Base-by-base conservation (phyloP, 2,113 vertebrate species). In the Aegotheles bennettii region DNA sequence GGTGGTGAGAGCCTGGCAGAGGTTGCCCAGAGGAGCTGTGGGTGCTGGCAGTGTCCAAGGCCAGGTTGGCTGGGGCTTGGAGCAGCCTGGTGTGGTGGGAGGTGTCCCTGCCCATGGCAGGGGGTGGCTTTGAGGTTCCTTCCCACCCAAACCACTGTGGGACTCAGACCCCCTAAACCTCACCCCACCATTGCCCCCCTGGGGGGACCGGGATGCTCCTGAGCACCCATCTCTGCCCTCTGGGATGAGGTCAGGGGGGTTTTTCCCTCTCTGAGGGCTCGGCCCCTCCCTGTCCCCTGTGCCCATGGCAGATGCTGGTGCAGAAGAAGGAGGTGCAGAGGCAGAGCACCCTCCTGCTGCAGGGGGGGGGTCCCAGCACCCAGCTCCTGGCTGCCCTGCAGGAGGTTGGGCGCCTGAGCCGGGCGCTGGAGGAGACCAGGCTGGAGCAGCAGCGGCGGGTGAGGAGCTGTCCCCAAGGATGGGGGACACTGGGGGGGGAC, bases 351-450 rank as follows among this genome's bases (percentile, higher is more conserved):
- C 76, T 95, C 36, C 92, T 95, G 59, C 38, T 87, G 68, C 93
- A 95, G 73, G 94, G 79, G 26, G 26, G 48, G 1, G 97, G 94
- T 20, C 86, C 92, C 11, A 91, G 81, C 10, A 65, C 90, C 59
- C 97, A 97, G 95, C 95, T 98, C 24, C 92, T 98, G 54, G 96
- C 95, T 18, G 98, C 98, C 8, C 92, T 98, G 89, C 87, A 97
- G 17, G 98, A 98, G 25, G 94, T 98, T 75, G 95, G 96, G 28
- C 59, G 20, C 28, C 82, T 98, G 84, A 97, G 76, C 56, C 84
- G 45, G 18, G 47, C 47, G 24, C 96, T 98, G 95, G 94, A 97
- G n/a, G 93, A 98, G 24, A 94, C 98, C 33, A 96, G 96, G 7
- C 87, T 60, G 68, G 84, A 87, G 70, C 97, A 97, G 84, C 94